Percentiles rank a stretch among this genome's conserved stretches.
phyloP scores from a whole-genome alignment of 2,888 invertebrate genomes.

The Micropterix aruncella region DNA sequence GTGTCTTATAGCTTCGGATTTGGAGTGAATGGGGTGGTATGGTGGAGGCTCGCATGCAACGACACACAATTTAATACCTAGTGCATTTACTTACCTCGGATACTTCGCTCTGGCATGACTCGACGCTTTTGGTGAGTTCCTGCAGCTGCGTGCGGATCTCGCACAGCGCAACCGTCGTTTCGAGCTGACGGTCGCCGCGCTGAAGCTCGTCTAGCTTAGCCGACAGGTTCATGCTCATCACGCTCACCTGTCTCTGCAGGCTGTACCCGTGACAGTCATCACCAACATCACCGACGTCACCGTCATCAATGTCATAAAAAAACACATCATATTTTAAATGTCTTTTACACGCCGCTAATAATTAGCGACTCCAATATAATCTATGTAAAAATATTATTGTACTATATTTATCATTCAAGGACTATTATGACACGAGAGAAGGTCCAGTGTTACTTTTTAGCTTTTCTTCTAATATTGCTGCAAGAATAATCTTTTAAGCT shows the following conservation, averaged over 20 bases:
- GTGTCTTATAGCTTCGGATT: background rate
- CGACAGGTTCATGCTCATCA: conserved; percentile 93
- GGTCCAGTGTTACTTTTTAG: no score
- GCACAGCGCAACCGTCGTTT: conserved; percentile 86
- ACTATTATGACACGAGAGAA: no score
- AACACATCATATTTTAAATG: no score
- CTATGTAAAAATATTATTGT: no score
- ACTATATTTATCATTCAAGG: no score
- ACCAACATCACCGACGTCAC: conserved; percentile 6
- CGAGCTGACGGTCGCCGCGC: conserved; percentile 77
- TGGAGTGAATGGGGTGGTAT: background rate
- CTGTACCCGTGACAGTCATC: conserved; percentile 31
- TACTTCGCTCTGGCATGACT: conserved; percentile 90
- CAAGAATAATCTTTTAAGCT: no score
- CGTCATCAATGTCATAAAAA: no score
- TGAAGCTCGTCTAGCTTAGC: conserved; percentile 91
- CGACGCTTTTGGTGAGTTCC: conserved; percentile 87
- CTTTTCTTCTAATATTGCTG: no score
- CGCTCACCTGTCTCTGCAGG: conserved; percentile 95
- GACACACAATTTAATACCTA: no score
- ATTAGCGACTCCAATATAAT: no score
- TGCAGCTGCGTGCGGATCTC: conserved; percentile 87
- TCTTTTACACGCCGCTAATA: no score
- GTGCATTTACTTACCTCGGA: conserved; percentile 55
- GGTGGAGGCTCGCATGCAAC: no score